Percentiles rank a stretch among this genome's conserved stretches.
Evolutionary conservation across 1,140 invertebrate species (phyloP).

Genomic region (Lethocerus indicus): DNA sequence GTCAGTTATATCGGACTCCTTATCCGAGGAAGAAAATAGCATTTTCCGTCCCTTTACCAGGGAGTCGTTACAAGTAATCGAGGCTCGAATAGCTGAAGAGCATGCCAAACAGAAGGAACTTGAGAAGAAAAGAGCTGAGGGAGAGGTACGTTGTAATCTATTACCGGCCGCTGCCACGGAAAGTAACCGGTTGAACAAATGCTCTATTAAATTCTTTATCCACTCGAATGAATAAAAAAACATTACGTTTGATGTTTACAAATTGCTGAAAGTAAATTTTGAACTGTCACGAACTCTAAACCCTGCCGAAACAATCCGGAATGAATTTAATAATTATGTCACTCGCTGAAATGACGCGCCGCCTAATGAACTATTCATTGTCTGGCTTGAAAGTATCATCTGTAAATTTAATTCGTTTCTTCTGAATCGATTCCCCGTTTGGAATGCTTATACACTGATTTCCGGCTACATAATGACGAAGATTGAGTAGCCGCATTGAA

Average conservation of each 20-base stretch:
- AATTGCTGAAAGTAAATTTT: not conserved
- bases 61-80: slow-evolving; percentile 86
- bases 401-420: too few relatives aligned
- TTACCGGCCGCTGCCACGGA: not conserved
- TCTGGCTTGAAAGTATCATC: too few relatives aligned
- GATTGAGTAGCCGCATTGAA: too few relatives aligned
- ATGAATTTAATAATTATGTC: not conserved
- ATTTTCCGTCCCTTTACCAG: slow-evolving; percentile 95
- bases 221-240: not conserved
- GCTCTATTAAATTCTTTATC: not conserved
- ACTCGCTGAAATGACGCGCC: too few relatives aligned
- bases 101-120: slow-evolving; percentile 88
- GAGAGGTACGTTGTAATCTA: slow-evolving; percentile 49
- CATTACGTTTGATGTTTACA: not conserved
- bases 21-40: slow-evolving; percentile 83
- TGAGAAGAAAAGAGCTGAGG: slow-evolving; percentile 87
- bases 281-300: not conserved
- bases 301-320: not conserved
- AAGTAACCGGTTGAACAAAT: not conserved
- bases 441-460: too few relatives aligned
- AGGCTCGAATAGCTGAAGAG: slow-evolving; percentile 84
- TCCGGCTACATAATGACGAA: too few relatives aligned
- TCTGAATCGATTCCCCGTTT: too few relatives aligned
- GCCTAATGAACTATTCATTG: too few relatives aligned
- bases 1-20: slow-evolving; percentile 76